Evolutionary conservation across 1,140 invertebrate species (phyloP).

Genomic region (Idris sp.): DNA sequence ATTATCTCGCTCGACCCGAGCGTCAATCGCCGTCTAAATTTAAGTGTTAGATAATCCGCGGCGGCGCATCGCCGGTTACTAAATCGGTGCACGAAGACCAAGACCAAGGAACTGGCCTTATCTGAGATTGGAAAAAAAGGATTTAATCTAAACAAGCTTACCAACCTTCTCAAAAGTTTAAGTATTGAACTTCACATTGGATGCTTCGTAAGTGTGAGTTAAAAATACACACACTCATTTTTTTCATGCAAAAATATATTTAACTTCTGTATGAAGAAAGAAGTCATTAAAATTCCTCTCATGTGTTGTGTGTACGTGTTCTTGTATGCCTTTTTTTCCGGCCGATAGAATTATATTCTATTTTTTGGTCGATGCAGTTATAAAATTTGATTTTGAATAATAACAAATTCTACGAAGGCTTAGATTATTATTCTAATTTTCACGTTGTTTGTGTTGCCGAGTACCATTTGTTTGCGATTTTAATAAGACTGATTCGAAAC

Average conservation of each 20-base stretch:
- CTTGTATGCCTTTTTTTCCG: too few relatives aligned
- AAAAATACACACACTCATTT: not conserved
- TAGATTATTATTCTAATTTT: too few relatives aligned
- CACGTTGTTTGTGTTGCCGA: too few relatives aligned
- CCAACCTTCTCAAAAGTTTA: conserved; percentile 19
- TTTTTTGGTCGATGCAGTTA: too few relatives aligned
- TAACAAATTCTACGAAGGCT: too few relatives aligned
- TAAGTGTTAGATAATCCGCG: conserved; percentile 78
- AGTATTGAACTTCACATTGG: conserved; percentile 14
- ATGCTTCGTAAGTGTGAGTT: conserved; percentile 24
- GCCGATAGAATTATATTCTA: too few relatives aligned
- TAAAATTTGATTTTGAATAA: too few relatives aligned
- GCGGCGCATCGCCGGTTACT: conserved; percentile 70
- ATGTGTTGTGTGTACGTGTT: too few relatives aligned
- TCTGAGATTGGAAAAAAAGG: conserved; percentile 28
- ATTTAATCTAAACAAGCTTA: conserved; percentile 32
- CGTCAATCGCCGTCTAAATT: conserved; percentile 72
- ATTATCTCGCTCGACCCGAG: conserved; percentile 35
- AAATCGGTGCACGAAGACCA: conserved; percentile 69
- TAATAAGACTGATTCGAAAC: too few relatives aligned
- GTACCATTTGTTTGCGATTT: too few relatives aligned
- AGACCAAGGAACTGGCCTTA: conserved; percentile 30
- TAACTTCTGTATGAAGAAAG: conserved; percentile 2
- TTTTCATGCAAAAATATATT: conserved; percentile 5
- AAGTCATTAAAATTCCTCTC: too few relatives aligned